Evolutionary conservation across 1,140 invertebrate species (phyloP).

Genomic region (Cataglyphis hispanica): DNA sequence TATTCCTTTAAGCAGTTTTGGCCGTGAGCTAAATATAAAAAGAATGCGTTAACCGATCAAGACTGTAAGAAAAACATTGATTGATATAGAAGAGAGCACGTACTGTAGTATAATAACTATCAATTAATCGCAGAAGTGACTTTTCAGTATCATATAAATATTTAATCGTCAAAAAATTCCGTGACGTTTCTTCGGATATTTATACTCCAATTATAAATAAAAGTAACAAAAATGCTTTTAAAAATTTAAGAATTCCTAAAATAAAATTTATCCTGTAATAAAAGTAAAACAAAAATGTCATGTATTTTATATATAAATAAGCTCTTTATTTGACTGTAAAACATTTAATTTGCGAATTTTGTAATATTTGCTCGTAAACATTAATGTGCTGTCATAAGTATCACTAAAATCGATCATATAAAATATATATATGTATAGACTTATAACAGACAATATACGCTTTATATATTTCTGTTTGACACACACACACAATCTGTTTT

Average conservation of each 20-base stretch:
- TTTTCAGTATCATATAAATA: not conserved
- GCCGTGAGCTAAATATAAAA: constrained; percentile 39
- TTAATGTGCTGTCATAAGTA: not conserved
- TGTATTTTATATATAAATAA: not conserved
- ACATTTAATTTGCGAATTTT: not conserved
- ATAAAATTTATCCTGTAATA: not conserved
- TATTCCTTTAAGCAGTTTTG: constrained; percentile 50
- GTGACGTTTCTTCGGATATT: not conserved
- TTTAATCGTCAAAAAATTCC: not conserved
- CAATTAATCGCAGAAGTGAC: constrained; percentile 20
- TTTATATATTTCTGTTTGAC: not conserved
- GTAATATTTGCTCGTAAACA: not conserved
- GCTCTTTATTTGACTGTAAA: not conserved
- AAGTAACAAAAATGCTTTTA: not conserved
- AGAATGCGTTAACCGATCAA: constrained; percentile 28
- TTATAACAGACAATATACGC: not conserved
- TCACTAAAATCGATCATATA: not conserved
- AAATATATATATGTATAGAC: not conserved
- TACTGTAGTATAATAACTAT: constrained; percentile 24
- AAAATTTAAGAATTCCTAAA: not conserved
- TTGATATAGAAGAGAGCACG: constrained; percentile 24
- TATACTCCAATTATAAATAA: not conserved
- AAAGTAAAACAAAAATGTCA: not conserved
- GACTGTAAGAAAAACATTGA: constrained; percentile 37
- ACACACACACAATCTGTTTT: not conserved